Conservation (phyloP, 2,113 vertebrate species). For the Zapornia atra region DNA sequence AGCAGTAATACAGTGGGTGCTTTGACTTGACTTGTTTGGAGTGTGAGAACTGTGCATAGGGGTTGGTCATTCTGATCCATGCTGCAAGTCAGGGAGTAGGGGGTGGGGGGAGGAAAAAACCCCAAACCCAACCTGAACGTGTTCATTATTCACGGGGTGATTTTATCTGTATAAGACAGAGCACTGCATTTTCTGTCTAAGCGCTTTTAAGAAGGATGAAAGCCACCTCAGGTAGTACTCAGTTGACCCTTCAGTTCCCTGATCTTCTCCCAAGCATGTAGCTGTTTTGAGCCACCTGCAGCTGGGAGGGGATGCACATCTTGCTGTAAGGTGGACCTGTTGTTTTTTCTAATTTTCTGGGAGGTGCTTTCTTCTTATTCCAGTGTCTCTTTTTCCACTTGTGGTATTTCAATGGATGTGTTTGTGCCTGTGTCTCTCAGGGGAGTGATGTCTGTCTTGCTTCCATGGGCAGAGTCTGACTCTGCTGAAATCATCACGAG, state of each 20-base stretch:
- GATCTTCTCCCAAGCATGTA: background rate
- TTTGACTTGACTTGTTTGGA: background rate
- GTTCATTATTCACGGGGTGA: background rate
- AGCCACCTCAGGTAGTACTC: background rate
- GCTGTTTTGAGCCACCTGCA: background rate
- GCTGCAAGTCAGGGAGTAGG: background rate
- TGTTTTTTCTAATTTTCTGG: background rate
- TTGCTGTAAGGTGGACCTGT: background rate
- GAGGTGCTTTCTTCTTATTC: background rate
- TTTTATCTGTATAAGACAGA: background rate
- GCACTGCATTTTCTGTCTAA: background rate
- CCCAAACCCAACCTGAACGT: background rate
- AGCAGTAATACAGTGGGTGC: background rate
- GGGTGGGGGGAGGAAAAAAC: no score
- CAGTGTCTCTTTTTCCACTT: background rate
- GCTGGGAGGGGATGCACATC: background rate
- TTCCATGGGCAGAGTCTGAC: background rate
- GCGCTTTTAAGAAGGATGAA: background rate
- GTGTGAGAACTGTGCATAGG: background rate
- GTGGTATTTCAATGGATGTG: background rate
- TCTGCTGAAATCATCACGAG: background rate
- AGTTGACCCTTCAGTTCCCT: background rate
- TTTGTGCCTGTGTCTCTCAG: background rate
- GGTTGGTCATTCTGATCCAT: background rate
- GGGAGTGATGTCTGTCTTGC: background rate